These are phyloP conservation scores for Euwallacea fornicatus DNA, from an alignment of 1,140 invertebrate genomes.

Conservation along the genomic window DNA sequence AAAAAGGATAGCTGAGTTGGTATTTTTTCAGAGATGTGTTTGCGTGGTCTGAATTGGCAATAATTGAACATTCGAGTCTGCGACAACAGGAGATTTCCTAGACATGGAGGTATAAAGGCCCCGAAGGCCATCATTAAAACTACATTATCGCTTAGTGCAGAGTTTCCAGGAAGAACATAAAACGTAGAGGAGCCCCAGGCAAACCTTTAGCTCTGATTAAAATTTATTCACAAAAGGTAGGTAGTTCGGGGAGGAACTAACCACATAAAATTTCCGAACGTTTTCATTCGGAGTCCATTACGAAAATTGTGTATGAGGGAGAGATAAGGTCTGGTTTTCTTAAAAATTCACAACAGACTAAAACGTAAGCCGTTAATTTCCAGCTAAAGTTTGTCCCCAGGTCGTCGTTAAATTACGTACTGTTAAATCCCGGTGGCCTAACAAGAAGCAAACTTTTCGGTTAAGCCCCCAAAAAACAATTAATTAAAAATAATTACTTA, in stretches of 20 bases:
- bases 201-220: slow-evolving; percentile 35
- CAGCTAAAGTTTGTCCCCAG: slow-evolving; percentile 11
- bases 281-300: slow-evolving; percentile 32
- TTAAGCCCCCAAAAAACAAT: slow-evolving; percentile 36
- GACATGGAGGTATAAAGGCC: slow-evolving; percentile 14
- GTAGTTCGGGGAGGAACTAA: slow-evolving; percentile 31
- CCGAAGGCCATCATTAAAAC: slow-evolving; percentile 29
- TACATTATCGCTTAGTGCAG: slow-evolving; percentile 27
- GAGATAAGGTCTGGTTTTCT: background rate
- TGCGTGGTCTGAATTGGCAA: slow-evolving; percentile 23
- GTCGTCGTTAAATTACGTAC: slow-evolving; percentile 22
- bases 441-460: slow-evolving; percentile 29
- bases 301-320: slow-evolving; percentile 12
- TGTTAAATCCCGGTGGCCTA: slow-evolving; percentile 23
- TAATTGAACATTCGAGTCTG: background rate
- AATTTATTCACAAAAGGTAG: slow-evolving; percentile 32
- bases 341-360: background rate
- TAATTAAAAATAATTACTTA: slow-evolving; percentile 41
- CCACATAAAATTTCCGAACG: slow-evolving; percentile 36
- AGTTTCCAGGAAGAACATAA: slow-evolving; percentile 25
- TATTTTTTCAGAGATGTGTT: slow-evolving; percentile 11
- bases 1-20: slow-evolving; percentile 20
- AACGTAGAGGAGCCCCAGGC: slow-evolving; percentile 17
- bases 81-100: background rate
- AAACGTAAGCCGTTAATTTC: slow-evolving; percentile 15